Evolutionary conservation across 2,113 vertebrate genomes (phyloP).

Genomic region (Chaetodon auriga): DNA sequence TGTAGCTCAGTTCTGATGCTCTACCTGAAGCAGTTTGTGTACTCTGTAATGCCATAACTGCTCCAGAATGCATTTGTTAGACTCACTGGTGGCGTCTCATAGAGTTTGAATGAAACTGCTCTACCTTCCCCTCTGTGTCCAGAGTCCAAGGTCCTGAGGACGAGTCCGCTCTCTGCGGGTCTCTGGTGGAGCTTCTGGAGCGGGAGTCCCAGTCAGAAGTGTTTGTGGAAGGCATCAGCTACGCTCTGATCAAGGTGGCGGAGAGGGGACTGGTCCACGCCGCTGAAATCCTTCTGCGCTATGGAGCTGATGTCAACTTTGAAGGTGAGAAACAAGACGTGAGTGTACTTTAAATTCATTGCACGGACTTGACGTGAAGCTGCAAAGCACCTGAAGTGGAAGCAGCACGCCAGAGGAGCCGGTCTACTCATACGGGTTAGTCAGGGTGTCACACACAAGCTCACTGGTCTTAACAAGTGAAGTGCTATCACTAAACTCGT

Average conservation of each 20-base stretch:
- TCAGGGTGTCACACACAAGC: not conserved
- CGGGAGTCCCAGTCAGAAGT: conserved; percentile 89
- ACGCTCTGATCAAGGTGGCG: conserved; percentile 89
- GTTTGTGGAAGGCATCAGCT: conserved; percentile 92
- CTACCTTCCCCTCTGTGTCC: not conserved
- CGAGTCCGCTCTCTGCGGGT: conserved; percentile 68
- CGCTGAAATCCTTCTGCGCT: conserved; percentile 87
- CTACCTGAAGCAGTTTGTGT: not conserved
- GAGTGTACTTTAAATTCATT: not conserved
- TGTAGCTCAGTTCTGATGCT: not conserved
- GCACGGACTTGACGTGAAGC: not conserved
- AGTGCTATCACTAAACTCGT: too few relatives aligned
- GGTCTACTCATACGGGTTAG: not conserved
- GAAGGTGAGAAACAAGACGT: conserved; percentile 83
- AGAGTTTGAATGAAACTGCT: not conserved
- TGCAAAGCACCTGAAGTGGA: not conserved
- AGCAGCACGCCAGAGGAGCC: not conserved
- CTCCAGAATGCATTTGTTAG: not conserved
- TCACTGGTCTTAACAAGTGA: not conserved
- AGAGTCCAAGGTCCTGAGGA: conserved; percentile 71
- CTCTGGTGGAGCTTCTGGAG: conserved; percentile 87
- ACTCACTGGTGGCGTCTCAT: not conserved
- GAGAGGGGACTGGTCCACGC: conserved; percentile 86
- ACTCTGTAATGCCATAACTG: not conserved
- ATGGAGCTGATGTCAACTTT: conserved; percentile 91